Percentiles rank a stretch among this genome's conserved stretches.
These are phyloP conservation scores for Ferrisia virgata DNA, from an alignment of 2,888 invertebrate genomes.

Conservation along the genomic window DNA sequence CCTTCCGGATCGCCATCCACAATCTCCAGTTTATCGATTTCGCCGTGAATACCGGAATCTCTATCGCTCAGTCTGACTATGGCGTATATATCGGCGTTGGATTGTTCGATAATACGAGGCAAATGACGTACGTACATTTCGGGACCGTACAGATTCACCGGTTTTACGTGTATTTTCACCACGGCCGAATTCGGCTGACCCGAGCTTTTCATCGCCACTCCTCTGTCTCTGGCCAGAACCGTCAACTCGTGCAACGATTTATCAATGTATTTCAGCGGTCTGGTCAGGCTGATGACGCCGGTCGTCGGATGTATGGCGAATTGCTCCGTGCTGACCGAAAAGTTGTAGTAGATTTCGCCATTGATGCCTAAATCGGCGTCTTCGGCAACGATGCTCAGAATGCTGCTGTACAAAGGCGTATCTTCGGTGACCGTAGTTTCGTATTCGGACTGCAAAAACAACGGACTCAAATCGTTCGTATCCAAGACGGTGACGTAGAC, in stretches of 20 bases:
- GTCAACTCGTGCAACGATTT: conserved; percentile 68
- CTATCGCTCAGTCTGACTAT: conserved; percentile 80
- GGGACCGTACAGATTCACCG: conserved; percentile 82
- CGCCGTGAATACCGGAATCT: conserved; percentile 80
- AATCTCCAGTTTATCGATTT: conserved; percentile 76
- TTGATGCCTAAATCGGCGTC: conserved; percentile 95
- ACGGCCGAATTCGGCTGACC: conserved; percentile 69
- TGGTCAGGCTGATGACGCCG: conserved; percentile 79
- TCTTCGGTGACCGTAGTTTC: conserved; percentile 84
- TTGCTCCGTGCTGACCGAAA: conserved; percentile 73
- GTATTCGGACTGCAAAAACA: conserved; percentile 88
- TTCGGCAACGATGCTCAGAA: conserved; percentile 78
- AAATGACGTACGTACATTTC: conserved; percentile 76
- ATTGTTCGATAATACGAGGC: conserved; percentile 76
- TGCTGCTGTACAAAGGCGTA: conserved; percentile 75
- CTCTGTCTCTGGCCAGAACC: conserved; percentile 84
- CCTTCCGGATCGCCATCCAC: conserved; percentile 87
- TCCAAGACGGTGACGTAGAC: conserved; percentile 73
- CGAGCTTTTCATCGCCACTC: conserved; percentile 61
- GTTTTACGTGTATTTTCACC: conserved; percentile 71
- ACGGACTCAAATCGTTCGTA: conserved; percentile 87
- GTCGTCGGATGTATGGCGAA: conserved; percentile 92
- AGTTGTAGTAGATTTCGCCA: conserved; percentile 95
- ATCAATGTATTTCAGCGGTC: conserved; percentile 70
- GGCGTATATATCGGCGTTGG: conserved; percentile 81